Evolutionary conservation across 1,140 invertebrate genomes (phyloP).

Genomic region (Pseudobourletiella spinata): DNA sequence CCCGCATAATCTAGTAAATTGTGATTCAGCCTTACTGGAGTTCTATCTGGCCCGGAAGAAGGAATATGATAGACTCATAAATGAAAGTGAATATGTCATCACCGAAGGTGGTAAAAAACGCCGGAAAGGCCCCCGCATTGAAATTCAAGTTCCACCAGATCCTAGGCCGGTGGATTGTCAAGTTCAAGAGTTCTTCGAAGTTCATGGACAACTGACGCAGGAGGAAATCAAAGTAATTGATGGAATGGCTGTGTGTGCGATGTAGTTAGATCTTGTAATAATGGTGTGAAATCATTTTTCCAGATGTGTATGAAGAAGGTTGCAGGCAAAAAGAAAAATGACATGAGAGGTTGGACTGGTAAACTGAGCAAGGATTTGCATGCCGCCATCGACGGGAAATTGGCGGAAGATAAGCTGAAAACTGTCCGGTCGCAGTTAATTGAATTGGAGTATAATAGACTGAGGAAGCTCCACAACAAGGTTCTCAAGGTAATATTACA

Average conservation of each 20-base stretch:
- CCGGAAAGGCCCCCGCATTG: not conserved
- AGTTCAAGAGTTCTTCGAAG: slow-evolving; percentile 21
- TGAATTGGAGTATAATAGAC: slow-evolving; percentile 33
- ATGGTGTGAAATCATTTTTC: too few relatives aligned
- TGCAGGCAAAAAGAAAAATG: not conserved
- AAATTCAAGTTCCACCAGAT: slow-evolving; percentile 26
- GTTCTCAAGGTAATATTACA: slow-evolving; percentile 27
- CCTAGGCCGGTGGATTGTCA: slow-evolving; percentile 19
- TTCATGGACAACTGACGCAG: not conserved
- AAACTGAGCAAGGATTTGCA: slow-evolving; percentile 21
- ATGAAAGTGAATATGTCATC: slow-evolving; percentile 36
- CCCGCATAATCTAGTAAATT: slow-evolving; percentile 21
- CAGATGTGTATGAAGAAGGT: slow-evolving; percentile 8
- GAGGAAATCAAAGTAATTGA: slow-evolving; percentile 26
- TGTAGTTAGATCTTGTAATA: not conserved
- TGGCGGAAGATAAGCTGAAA: slow-evolving; percentile 19
- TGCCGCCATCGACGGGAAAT: slow-evolving; percentile 25
- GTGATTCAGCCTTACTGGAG: slow-evolving; percentile 8
- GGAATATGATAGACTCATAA: slow-evolving; percentile 17
- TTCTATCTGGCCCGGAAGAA: slow-evolving; percentile 21
- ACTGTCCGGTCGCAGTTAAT: slow-evolving; percentile 31
- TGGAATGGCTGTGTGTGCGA: too few relatives aligned
- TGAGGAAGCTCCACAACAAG: slow-evolving; percentile 41
- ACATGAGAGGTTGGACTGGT: slow-evolving; percentile 4
- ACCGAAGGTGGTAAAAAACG: slow-evolving; percentile 22